Base-by-base conservation (phyloP, 2,888 invertebrate species). In the Emesis russula region DNA sequence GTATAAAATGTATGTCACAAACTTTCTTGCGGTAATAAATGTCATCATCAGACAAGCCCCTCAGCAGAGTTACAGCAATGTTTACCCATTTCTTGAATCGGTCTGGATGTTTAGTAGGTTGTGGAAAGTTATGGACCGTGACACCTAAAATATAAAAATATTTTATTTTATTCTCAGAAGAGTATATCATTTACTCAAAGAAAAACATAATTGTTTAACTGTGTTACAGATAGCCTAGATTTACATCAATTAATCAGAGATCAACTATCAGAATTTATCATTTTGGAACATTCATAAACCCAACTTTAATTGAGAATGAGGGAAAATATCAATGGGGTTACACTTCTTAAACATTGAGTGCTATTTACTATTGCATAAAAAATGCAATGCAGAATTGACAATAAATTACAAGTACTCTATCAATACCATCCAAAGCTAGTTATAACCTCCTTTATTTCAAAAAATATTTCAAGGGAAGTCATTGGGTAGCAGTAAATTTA, bases 1-100 rank as follows among this genome's bases (percentile, higher is more conserved):
- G 63, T 63, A 63, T 25, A 18, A 63, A 63, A 25, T 63, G 63
- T 63, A 63, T 9, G 63, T 63, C 63, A 25, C 63, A 63, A 63
- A 63, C 63, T 63, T 63, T 63, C 9, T 63, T 63, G 15, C 63
- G 18, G 63, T 63, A n/a, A 63, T 63, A 63, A 63, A 63, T 63
- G 4, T 63, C 63, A 63, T 63, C 63, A 63, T 63, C 63, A 63
- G 25, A 18, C 15, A 63, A 18, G 63, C 7, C 63, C 11, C 25
- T 63, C 15, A 63, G 2, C 25, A 6, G 25, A 1, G 25, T 25
- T 25, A 25, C 18, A 63, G 25, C 25, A 15, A 63, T 1, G 7
- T 63, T 63, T 4, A 63, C 25, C 25, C 63, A 63, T 9, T 25
- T 63, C 7, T 63, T 63, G 18, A 63, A 63, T 3, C 63, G 25